Evolutionary conservation across 2,797 vertebrate genomes (phyloP).

Genomic region (Chaetophractus vellerosus): DNA sequence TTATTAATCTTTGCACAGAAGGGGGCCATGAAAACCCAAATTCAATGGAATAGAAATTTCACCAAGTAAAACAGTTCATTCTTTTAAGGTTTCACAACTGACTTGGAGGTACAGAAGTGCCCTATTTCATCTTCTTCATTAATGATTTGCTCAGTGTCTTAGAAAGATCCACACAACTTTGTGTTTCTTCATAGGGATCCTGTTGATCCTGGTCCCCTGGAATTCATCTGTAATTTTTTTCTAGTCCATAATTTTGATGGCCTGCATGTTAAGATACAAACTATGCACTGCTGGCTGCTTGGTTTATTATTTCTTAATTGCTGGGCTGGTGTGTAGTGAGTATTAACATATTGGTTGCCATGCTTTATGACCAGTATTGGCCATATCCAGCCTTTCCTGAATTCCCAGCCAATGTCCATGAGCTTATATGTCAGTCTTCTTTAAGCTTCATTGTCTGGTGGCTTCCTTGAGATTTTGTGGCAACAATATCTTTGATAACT

Average conservation of each 20-base stretch:
- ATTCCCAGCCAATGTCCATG: too few relatives aligned
- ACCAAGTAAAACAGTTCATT: too few relatives aligned
- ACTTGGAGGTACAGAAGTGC: constrained; percentile 31
- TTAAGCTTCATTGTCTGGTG: too few relatives aligned
- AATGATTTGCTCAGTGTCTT: constrained; percentile 9
- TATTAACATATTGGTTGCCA: too few relatives aligned
- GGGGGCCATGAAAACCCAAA: background rate
- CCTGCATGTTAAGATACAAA: constrained; percentile 78
- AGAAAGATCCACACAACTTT: constrained; percentile 80
- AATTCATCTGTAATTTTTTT: constrained; percentile 84
- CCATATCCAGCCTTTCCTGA: too few relatives aligned
- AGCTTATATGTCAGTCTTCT: too few relatives aligned
- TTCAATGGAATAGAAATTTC: too few relatives aligned
- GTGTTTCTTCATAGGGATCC: constrained; percentile 86
- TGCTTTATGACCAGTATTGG: too few relatives aligned
- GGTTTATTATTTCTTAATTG: constrained; percentile 84
- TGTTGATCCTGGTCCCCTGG: constrained; percentile 85
- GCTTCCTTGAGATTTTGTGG: too few relatives aligned
- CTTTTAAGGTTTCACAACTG: too few relatives aligned
- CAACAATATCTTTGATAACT: too few relatives aligned
- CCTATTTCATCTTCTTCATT: constrained; percentile 61
- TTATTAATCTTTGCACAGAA: background rate
- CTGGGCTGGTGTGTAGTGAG: too few relatives aligned
- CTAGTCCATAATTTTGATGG: constrained; percentile 82
- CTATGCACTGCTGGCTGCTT: constrained; percentile 83